Evolutionary conservation across 2,888 invertebrate species (phyloP).

Genomic region (Malthinus seriepunctatus): DNA sequence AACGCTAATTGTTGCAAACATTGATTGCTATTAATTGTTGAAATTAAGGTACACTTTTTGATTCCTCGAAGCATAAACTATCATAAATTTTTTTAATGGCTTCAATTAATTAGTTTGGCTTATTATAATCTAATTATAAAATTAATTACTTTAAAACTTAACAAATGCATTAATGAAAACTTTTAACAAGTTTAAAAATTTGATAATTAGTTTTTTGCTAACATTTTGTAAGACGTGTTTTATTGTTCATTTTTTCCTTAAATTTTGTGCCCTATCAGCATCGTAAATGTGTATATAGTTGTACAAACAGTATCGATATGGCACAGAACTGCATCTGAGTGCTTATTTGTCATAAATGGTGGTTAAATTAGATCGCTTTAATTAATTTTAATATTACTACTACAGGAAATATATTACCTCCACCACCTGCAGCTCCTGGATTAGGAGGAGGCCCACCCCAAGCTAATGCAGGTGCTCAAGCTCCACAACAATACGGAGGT

Average conservation of each 20-base stretch:
- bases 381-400: conserved; percentile 27
- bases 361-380: conserved; percentile 1
- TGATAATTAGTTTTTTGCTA: conserved; percentile 17
- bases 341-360: conserved; percentile 24
- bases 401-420: conserved; percentile 58
- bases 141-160: no score
- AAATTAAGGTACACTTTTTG: no score
- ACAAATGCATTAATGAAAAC: conserved; percentile 5
- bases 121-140: no score
- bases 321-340: conserved; percentile 28
- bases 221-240: conserved; percentile 21
- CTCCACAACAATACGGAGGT: conserved; percentile 57
- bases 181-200: not conserved
- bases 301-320: conserved; percentile 23
- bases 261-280: conserved; percentile 27
- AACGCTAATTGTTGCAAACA: no score
- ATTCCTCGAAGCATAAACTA: no score
- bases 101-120: no score
- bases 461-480: conserved; percentile 53
- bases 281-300: conserved; percentile 24
- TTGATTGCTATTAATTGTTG: no score
- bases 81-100: no score
- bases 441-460: conserved; percentile 69
- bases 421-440: conserved; percentile 62
- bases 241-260: conserved; percentile 13